Base-by-base conservation (phyloP, 2,888 invertebrate genomes). In the Eubasilissa splendida region DNA sequence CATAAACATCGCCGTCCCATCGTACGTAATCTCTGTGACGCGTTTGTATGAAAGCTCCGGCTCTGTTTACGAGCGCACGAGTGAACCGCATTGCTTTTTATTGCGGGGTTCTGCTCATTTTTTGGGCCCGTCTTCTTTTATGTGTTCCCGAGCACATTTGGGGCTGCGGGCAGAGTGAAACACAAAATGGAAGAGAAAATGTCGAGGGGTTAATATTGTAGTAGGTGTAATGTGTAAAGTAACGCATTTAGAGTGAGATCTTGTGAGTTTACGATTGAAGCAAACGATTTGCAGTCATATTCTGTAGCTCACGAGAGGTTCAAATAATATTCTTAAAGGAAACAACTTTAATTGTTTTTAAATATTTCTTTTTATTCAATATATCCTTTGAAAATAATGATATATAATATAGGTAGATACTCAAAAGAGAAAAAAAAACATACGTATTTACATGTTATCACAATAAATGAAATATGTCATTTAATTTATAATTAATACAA, bases 21-120 rank as follows among this genome's bases (percentile, higher is more conserved):
- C 81, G 78, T 80, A 71, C 77, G 77, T 77, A 80, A 80, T 77
- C 80, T 73, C 59, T 71, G 76, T 80, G 80, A 80, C 76, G 76
- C 76, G 80, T 63, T 65, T 60, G 71, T 75, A 71, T 70, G 80
- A 76, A 71, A 71, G 80, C 58, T 76, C 70, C n/a, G 77, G 70
- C 65, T 63, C 80, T 77, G 74, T 80, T 76, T 76, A 71, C 71
- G 60, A 80, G 65, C 76, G 33, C 31, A 65, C 76, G 65, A 60
- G 63, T 50, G 52, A 65, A 66, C 65, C 76, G 53, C 76, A n/a
- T 65, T 56, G 76, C 76, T 76, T 76, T 76, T 76, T 76, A 76
- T 66, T 76, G 76, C 76, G 65, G 76, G 53, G 65, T 65, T 76
- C 76, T 76, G 65, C 42, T 76, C 76, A 76, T 65, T 76, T 76